These are phyloP conservation scores for Pangasius djambal DNA, from an alignment of 2,797 vertebrate species.

Conservation along the genomic window DNA sequence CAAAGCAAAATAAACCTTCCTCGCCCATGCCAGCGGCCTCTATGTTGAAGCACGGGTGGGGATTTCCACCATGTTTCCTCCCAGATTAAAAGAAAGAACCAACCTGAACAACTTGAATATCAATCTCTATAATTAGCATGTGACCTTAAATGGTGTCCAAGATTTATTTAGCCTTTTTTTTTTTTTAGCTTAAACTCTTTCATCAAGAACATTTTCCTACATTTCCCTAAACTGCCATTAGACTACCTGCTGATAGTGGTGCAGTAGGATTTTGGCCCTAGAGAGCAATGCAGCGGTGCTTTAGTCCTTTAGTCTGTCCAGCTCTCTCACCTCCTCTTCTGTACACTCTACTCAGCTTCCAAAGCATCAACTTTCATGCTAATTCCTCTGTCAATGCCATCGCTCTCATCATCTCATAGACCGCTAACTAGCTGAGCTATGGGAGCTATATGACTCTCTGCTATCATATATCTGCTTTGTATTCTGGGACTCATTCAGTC, in stretches of 20 bases:
- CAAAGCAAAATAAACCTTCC: not conserved
- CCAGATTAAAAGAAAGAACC: not conserved
- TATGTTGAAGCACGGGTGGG: constrained; percentile 36
- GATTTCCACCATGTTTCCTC: constrained; percentile 52
- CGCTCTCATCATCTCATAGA: not conserved
- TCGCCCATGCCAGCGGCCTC: not conserved
- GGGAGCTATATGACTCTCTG: not conserved
- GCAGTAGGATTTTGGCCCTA: not conserved
- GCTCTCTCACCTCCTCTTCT: not conserved
- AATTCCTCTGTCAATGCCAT: not conserved
- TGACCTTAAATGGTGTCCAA: not conserved
- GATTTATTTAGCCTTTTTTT: not conserved
- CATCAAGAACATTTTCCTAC: not conserved
- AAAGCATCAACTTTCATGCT: not conserved
- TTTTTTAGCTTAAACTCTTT: not conserved
- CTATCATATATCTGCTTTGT: not conserved
- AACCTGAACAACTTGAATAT: not conserved
- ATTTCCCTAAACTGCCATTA: too few species aligned
- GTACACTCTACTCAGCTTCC: not conserved
- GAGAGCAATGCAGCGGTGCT: not conserved
- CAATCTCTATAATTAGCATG: not conserved
- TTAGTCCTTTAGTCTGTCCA: not conserved
- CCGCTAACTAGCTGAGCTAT: not conserved
- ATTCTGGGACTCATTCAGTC: not conserved
- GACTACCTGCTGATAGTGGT: not conserved